These are phyloP conservation scores for Mythimna impura DNA, from an alignment of 2,888 invertebrate species.

Conservation along the genomic window DNA sequence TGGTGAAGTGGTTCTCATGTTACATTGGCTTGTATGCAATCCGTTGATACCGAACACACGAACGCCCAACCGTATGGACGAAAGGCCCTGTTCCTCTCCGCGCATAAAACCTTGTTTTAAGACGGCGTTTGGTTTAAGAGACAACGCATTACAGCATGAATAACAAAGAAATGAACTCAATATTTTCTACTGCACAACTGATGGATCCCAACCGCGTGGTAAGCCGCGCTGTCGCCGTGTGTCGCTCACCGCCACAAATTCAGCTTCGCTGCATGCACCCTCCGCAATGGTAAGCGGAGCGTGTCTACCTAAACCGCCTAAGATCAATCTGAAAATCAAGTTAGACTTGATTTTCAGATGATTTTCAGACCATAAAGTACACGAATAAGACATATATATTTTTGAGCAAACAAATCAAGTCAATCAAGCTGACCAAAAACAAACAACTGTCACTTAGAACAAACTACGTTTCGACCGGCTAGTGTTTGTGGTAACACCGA, in stretches of 20 bases:
- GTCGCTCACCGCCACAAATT: not conserved
- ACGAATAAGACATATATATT: not conserved
- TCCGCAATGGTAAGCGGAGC: not conserved
- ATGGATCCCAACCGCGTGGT: not conserved
- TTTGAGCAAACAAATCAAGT: not conserved
- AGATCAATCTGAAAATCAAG: not conserved
- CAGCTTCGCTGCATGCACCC: not conserved
- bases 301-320: not conserved
- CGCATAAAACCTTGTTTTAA: too few relatives aligned
- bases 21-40: too few relatives aligned
- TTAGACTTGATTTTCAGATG: not conserved
- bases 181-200: not conserved
- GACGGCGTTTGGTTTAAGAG: not conserved
- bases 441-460: conserved; percentile 11
- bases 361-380: not conserved
- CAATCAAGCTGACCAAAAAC: conserved; percentile 5
- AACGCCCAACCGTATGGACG: too few relatives aligned
- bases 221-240: not conserved
- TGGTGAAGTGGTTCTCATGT: not conserved
- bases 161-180: not conserved
- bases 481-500: conserved; percentile 51
- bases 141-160: not conserved
- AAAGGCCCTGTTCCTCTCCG: too few relatives aligned
- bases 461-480: conserved; percentile 28
- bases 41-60: too few relatives aligned